These are phyloP conservation scores for Macrosoma leucophasiata DNA, from an alignment of 2,888 invertebrate genomes.

Conservation along the genomic window DNA sequence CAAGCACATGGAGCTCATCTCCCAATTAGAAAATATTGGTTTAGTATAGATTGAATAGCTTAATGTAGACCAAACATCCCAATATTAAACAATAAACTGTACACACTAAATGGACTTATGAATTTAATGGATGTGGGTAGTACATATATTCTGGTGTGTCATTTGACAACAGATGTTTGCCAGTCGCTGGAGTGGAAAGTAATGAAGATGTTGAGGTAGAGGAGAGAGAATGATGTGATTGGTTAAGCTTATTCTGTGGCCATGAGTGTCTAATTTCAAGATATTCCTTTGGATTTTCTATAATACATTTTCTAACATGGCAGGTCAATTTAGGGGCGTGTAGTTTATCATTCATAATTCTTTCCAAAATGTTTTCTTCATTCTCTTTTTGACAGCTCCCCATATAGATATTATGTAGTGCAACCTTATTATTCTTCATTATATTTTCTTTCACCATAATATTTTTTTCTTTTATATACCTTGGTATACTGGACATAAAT, in stretches of 20 bases:
- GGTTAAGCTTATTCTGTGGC: conserved; percentile 13
- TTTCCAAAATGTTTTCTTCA: conserved; percentile 27
- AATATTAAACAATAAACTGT: neutral
- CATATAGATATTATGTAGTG: conserved; percentile 34
- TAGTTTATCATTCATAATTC: conserved; percentile 22
- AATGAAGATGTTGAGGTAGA: conserved; percentile 7
- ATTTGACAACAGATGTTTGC: conserved; percentile 22
- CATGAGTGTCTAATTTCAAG: conserved; percentile 26
- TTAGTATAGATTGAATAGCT: conserved; percentile 31
- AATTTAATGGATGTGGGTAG: conserved; percentile 54
- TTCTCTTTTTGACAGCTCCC: conserved; percentile 29
- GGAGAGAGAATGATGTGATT: conserved; percentile 1
- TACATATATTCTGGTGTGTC: conserved; percentile 54
- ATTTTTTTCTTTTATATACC: conserved; percentile 36
- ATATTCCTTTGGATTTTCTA: conserved; percentile 41
- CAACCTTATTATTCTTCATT: conserved; percentile 29
- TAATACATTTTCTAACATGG: conserved; percentile 24
- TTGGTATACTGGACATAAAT: conserved; percentile 42
- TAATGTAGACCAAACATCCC: conserved; percentile 5
- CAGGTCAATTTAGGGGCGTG: too few relatives aligned
- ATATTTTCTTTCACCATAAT: conserved; percentile 23
- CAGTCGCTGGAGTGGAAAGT: conserved; percentile 11
- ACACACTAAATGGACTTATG: conserved; percentile 22
- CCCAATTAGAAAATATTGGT: conserved; percentile 81
- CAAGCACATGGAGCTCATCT: conserved; percentile 87